Base-by-base conservation (phyloP, 1,140 invertebrate genomes). In the Nephila pilipes region DNA sequence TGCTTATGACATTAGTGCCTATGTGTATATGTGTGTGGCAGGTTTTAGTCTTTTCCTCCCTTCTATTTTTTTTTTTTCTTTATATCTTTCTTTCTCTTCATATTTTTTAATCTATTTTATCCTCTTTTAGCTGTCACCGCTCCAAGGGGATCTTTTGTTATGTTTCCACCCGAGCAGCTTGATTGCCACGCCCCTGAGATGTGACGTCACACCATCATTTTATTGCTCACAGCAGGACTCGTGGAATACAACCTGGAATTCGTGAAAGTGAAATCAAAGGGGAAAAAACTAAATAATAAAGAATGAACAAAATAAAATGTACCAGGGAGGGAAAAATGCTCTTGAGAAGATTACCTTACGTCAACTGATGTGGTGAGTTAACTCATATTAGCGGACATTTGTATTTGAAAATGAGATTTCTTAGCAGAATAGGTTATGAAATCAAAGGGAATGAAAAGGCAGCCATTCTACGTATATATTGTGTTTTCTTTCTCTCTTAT, bases 51-150 rank as follows among this genome's bases (percentile, higher is more conserved):
- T n/a, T 75, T 79, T 38, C 14, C 46, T 89, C 20, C 38, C 69
- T 79, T 36, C 46, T 55, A 83, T 90, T 63, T 79, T 90, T 81
- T 90, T 79, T 90, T 81, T 90, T 38, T 63, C 55, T 83, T 55
- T 90, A 75, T 46, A 46, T 46, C 38, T 46, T 46, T 63, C 58
- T 32, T 18, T 63, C 58, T 55, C 79, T 83, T 60, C 75, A 65
- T 57, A 89, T 91, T 91, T 91, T 91, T 91, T 54, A 91, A 91
- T 83, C 79, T 91, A 81, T 83, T 85, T 85, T 75, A 85, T 92
- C 38, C 81, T 85, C 81, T 85, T 92, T 92, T 85, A 92, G 81
- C 90, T 92, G 90, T 85, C 90, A 85, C 60, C 80, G 81, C 55
- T 18, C 60, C 38, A 38, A 85, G 57, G 80, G 55, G 25, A 92